phyloP scores from a whole-genome alignment of 2,113 vertebrate species.

The Corythaeola cristata region DNA sequence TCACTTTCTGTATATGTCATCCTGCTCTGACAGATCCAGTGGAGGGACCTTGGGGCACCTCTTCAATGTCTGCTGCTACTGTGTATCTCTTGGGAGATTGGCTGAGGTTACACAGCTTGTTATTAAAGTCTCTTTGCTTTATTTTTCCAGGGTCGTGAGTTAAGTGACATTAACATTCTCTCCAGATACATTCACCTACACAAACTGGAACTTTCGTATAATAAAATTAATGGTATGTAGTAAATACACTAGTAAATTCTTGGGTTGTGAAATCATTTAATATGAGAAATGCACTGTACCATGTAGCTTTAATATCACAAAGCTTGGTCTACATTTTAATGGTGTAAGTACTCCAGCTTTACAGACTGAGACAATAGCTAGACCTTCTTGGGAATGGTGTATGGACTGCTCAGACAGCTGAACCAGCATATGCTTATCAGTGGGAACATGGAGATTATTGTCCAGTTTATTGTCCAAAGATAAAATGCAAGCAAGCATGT shows the following conservation, averaged over 20 bases:
- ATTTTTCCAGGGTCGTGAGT: conserved; percentile 74
- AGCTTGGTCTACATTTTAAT: neutral
- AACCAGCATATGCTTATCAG: neutral
- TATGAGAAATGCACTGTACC: neutral
- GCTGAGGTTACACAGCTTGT: neutral
- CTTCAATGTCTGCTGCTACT: neutral
- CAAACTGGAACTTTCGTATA: conserved; percentile 87
- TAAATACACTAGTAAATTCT: neutral
- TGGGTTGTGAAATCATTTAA: neutral
- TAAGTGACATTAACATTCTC: conserved; percentile 83
- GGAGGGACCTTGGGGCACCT: neutral
- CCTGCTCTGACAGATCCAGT: neutral
- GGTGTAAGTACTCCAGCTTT: neutral
- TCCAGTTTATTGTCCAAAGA: neutral
- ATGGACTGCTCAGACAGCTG: neutral
- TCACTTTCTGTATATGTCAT: neutral
- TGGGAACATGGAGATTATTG: neutral
- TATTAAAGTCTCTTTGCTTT: conserved; percentile 13
- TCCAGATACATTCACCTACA: conserved; percentile 83
- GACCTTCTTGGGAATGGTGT: neutral
- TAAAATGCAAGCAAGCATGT: neutral
- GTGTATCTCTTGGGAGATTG: neutral
- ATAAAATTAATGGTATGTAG: conserved; percentile 89
- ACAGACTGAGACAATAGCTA: neutral
- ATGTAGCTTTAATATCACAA: neutral